phyloP scores from a whole-genome alignment of 2,888 invertebrate genomes.

The Patella depressa region DNA sequence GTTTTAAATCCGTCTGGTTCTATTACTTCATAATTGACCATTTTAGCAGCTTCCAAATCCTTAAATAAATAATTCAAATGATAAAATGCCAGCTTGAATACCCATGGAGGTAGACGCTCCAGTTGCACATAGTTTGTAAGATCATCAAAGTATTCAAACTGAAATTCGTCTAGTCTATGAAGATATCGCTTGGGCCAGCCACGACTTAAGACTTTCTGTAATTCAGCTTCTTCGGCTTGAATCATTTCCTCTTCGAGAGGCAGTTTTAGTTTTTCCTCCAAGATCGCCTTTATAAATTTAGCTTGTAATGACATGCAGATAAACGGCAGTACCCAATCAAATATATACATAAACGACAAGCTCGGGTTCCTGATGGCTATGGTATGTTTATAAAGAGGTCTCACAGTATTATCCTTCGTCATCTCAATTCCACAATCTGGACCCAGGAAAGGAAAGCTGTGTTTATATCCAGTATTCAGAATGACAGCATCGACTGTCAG shows the following conservation, averaged over 20 bases:
- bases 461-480: constrained; percentile 84
- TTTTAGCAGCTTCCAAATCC: constrained; percentile 43
- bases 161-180: constrained; percentile 85
- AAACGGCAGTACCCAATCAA: constrained; percentile 86
- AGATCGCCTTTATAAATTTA: constrained; percentile 76
- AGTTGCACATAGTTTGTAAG: constrained; percentile 79
- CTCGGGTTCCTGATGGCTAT: constrained; percentile 85
- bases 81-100: constrained; percentile 81
- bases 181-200: constrained; percentile 83
- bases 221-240: constrained; percentile 78
- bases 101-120: constrained; percentile 78
- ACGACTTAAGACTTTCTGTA: constrained; percentile 75
- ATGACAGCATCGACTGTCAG: constrained; percentile 79
- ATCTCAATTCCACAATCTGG: constrained; percentile 80
- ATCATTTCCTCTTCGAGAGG: constrained; percentile 79
- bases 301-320: constrained; percentile 88
- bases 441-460: constrained; percentile 83
- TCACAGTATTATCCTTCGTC: constrained; percentile 83
- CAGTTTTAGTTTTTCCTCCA: constrained; percentile 77
- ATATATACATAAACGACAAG: constrained; percentile 87
- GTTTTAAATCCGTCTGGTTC: constrained; percentile 23
- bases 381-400: constrained; percentile 87
- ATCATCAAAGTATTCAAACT: constrained; percentile 80
- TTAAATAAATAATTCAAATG: constrained; percentile 42
- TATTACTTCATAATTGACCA: constrained; percentile 37